Base-by-base conservation (phyloP, 35 echinoderm and acorn worm genomes). In the Stichopus chloronotus region DNA sequence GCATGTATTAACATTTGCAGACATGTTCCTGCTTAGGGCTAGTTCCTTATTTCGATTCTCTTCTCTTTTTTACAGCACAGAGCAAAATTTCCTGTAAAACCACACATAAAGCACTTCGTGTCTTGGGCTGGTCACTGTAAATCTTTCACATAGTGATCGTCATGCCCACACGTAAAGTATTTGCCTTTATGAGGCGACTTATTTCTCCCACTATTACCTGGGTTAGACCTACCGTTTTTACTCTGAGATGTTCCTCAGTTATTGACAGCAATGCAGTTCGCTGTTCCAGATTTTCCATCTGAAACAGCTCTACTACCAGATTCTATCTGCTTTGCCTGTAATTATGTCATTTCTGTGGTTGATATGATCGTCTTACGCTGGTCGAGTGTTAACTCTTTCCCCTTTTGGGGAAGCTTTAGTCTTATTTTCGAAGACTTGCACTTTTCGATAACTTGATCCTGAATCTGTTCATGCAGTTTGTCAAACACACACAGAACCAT, bases 141-240 rank as follows among this genome's bases (percentile, higher is more conserved):
- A 58, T 96, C 92, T 55, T 91, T 96, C 1, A 90, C 93, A 53
- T 92, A 96, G 76, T 94, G 95, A 86, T 93, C 95, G 14, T 76
- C 72, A 92, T 74, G 25, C 56, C 90, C 83, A 60, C 95, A 96
- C 8, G 88, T 61, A 83, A 25, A 92, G 65, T 92, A 94, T n/a
- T 93, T 86, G 25, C 30, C 53, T 21, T 9, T 52, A 12, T 9
- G 17, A 12, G 60, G 9, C 9, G 60, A 63, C 9, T 63, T 63
- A 63, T 0, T 9, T 8, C 6, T n/a, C n/a, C n/a, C n/a, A n/a
- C n/a, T n/a, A n/a, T n/a, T n/a, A n/a, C n/a, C 17, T 63, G 60
- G 60, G 60, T 63, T 63, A 16, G n/a, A n/a, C n/a, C n/a, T n/a
- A n/a, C n/a, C n/a, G n/a, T n/a, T n/a, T n/a, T n/a, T n/a, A n/a